Evolutionary conservation across 2,797 vertebrate genomes (phyloP), one percentile per base, ranked within the genome.

Genomic region (Oreonectes daqikongensis): DNA sequence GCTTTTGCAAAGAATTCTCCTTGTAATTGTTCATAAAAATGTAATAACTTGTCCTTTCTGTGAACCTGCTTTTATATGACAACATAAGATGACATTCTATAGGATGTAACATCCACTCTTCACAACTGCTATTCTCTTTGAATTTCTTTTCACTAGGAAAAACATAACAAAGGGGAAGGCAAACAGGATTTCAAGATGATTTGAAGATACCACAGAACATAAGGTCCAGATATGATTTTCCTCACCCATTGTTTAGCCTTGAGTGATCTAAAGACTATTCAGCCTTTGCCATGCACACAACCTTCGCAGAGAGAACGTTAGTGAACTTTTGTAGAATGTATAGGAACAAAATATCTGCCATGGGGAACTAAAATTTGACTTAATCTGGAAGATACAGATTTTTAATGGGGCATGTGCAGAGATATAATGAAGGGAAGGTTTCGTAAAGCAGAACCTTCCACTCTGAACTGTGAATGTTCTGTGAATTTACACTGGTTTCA

Each of bases 341-440:
- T 48, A 48, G 18, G 17, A 52, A 1, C 9, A n/a, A 52, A 52
- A 55, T 5, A 24, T n/a, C 22, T n/a, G 22, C 53, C 53, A 57
- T 17, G 24, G 53, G 24, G 14, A 57, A 57, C 32, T 32, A 32
- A 66, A 52, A 53, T 48, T 65, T 26, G 12, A 52, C 26, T 65
- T 61, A 60, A 60, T 44, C 60, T 52, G 42, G 50, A 30, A 9
- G n/a, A 46, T 26, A 32, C 10, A 38, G n/a, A n/a, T 46, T 63
- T 50, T 68, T 65, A 71, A 59, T 50, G 28, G 38, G 30, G 9
- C 15, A n/a, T n/a, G 50, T 48, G 59, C 4, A 2, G 72, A 44
- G 28, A 60, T 42, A 63, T 72, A 71, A 75, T 61, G 60, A 79
- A 67, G 63, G 55, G 20, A 6, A 42, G 15, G 57, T 22, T 52